Evolutionary conservation across 2,888 invertebrate genomes (phyloP), one percentile per base, ranked within the genome.

Genomic region (Abrostola tripartita): DNA sequence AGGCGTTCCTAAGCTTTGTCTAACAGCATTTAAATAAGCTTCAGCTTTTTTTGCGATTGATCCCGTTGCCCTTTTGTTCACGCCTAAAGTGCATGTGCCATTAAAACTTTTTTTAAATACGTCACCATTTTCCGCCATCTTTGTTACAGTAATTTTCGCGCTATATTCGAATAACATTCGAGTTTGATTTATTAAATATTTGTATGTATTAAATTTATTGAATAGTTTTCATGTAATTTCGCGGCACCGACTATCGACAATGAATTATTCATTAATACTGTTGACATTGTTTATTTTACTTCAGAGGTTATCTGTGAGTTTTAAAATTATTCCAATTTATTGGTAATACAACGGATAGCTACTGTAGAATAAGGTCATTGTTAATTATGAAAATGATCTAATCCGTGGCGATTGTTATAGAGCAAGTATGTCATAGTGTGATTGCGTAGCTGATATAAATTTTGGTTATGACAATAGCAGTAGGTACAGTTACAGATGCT

Each of bases 1-100:
- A 0, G 72, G 76, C 2, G 82, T 68, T 38, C 88, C 86, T 42
- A 84, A 85, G 65, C 93, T 93, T 66, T 89, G 81, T 65, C 74
- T 86, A 10, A 93, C 93, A 10, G 93, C 93, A 65, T 91, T 83
- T 68, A 94, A 83, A 76, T 94, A 93, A 0, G 90, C 92, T 65
- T 90, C 89, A 4, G 93, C 92, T 74, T 84, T 92, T 67, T 88
- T 84, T 12, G 92, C 90, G 54, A 94, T 92, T 0, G 88, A 81
- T 0, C 90, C 87, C n/a, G 86, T 86, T 0, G 79, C 74, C 54
- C 79, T 83, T 71, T 85, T 90, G 52, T 85, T 90, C 1, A 92
- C 74, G 1, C 89, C 88, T n/a, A 92, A 59, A 12, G 84, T 79
- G 63, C 89, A 89, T 2, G 83, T 88, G 2, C 91, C 92, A 52